phyloP scores from a whole-genome alignment of 37 sponge, comb jelly and placozoan species.

The Eunapius fragilis region DNA sequence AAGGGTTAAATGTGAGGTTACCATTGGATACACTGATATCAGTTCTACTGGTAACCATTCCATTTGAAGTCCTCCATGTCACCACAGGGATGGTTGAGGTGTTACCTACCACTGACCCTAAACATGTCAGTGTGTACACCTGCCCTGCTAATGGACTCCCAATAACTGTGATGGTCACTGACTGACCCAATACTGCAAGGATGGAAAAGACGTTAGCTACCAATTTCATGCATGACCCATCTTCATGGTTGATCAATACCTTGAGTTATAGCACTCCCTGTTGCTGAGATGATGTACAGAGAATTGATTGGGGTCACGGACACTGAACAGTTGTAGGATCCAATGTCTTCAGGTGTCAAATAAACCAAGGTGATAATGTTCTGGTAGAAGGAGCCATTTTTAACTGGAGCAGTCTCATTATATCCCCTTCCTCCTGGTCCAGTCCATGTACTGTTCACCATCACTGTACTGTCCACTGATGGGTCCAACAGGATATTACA shows the following conservation, averaged over 20 bases:
- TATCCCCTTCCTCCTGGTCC: no score
- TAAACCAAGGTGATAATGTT: no score
- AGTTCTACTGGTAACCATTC: not conserved
- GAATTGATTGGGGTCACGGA: not conserved
- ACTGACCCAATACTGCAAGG: not conserved
- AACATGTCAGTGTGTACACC: not conserved
- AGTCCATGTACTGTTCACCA: no score
- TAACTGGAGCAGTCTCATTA: no score
- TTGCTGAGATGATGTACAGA: not conserved
- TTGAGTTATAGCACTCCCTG: not conserved
- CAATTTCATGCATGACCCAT: no score
- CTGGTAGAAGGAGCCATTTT: no score
- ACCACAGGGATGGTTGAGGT: not conserved
- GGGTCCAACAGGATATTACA: no score
- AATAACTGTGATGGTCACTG: not conserved
- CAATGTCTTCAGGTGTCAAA: not conserved
- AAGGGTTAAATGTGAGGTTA: not conserved
- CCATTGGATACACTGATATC: not conserved
- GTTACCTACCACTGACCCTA: not conserved
- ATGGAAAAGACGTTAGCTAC: no score
- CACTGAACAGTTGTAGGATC: not conserved
- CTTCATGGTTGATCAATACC: no score
- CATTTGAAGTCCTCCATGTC: not conserved
- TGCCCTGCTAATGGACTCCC: not conserved
- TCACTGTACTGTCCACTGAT: no score